Evolutionary conservation across 2,888 invertebrate species (phyloP).

Genomic region (Tuberolachnus salignus): DNA sequence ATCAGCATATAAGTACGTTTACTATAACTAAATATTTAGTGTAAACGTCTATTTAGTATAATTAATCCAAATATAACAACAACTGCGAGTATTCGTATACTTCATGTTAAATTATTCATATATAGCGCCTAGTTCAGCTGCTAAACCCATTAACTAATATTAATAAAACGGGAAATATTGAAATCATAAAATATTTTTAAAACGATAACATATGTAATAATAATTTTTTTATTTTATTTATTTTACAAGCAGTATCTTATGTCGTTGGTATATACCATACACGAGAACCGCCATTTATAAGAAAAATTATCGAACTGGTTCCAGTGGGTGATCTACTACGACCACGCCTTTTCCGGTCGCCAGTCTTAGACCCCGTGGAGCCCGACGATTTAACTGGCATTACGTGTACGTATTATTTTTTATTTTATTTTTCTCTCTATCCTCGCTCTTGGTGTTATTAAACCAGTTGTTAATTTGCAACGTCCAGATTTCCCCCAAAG

Average conservation of each 20-base stretch:
- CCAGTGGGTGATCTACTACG: constrained; percentile 54
- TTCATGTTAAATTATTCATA: too few species aligned
- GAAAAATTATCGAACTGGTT: constrained; percentile 51
- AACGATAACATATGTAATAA: not conserved
- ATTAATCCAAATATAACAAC: too few species aligned
- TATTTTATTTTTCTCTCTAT: not conserved
- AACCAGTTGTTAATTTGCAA: constrained; percentile 44
- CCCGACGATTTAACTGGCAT: constrained; percentile 31
- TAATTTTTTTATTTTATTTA: not conserved
- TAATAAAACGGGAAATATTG: too few species aligned
- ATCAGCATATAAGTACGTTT: too few species aligned
- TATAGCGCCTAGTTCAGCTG: too few species aligned
- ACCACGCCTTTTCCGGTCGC: constrained; percentile 55
- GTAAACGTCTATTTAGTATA: too few species aligned
- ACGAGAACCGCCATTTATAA: constrained; percentile 37
- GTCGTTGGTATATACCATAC: not conserved
- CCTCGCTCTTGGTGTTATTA: not conserved
- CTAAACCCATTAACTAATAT: too few species aligned
- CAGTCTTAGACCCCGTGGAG: constrained; percentile 50
- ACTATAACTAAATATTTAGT: too few species aligned
- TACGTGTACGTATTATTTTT: not conserved
- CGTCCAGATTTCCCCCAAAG: constrained; percentile 11
- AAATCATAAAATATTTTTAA: too few species aligned
- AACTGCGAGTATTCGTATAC: too few species aligned
- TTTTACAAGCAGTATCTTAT: not conserved